Base-by-base conservation (phyloP, 2,888 invertebrate species). In the Zele albiditarsus region DNA sequence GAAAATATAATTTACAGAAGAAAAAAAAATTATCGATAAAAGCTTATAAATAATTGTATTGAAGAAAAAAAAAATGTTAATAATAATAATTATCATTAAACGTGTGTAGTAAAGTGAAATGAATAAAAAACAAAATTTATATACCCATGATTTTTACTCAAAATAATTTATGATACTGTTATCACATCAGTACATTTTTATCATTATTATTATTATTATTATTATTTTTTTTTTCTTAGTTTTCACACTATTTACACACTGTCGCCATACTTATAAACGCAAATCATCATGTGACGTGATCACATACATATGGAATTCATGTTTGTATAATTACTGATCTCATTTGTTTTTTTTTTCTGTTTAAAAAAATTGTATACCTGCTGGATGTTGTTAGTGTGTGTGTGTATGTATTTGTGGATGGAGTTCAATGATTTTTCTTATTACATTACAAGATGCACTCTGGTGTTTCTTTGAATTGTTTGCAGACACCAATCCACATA, bases 121-220 rank as follows among this genome's bases (percentile, higher is more conserved):
- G 38, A 38, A 12, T 38, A 38, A 2, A 8, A 66, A 66, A 27
- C 12, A 65, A n/a, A 49, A 67, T 27, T 27, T 27, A 42, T 42
- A 42, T 46, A 67, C 46, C 16, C 46, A 38, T 42, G 38, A 38
- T 72, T 65, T 42, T 23, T 66, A 58, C 31, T 58, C 42, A 25
- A 23, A 73, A 42, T 66, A 58, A 73, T 73, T 73, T 73, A 73
- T 57, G 57, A 58, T 67, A 16, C n/a, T 42, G 72, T 67, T 73
- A 73, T 73, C 66, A 33, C 31, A 69, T 46, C 6, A 53, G 53
- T n/a, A 53, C 53, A 53, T 53, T 20, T 23, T 53, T 53, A 53
- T 53, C 27, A 27, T n/a, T 38, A n/a, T 23, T 23, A 20, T 65
- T 10, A n/a, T 62, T 38, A n/a, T n/a, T n/a, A n/a, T n/a, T n/a